Conservation (phyloP, 2,113 vertebrate species). For the Motacilla tschutschensis region DNA sequence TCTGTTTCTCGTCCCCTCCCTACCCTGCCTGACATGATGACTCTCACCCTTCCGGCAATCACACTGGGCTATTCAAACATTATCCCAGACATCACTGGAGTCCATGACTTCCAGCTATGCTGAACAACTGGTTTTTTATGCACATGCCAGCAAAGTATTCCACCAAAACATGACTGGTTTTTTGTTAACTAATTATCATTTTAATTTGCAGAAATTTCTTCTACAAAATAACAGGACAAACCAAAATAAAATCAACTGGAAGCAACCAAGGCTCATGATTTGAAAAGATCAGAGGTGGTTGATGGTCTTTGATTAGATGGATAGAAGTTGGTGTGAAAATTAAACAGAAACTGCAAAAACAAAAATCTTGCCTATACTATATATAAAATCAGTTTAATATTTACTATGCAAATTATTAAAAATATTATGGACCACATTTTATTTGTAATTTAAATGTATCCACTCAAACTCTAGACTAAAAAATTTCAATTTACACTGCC, state of each 20-base stretch:
- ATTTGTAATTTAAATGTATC: neutral
- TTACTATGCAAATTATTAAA: neutral
- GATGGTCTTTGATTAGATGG: neutral
- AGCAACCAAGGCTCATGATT: accelerated
- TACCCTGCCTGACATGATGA: accelerated
- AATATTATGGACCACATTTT: neutral
- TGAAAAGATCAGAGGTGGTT: neutral
- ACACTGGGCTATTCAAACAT: neutral
- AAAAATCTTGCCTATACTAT: neutral
- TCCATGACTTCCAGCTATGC: neutral
- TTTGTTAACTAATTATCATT: neutral
- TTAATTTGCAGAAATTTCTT: neutral
- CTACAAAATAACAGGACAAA: neutral
- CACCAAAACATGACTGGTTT: neutral
- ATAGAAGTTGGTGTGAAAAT: neutral
- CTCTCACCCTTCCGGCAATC: neutral
- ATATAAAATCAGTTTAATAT: neutral
- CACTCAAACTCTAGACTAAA: neutral
- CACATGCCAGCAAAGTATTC: neutral
- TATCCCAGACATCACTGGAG: neutral
- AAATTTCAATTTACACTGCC: neutral
- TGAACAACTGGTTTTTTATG: neutral
- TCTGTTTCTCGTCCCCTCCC: neutral
- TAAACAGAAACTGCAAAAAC: neutral
- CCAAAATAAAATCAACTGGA: neutral